phyloP scores from a whole-genome alignment of 1,140 invertebrate genomes.

The Anthonomus grandis region DNA sequence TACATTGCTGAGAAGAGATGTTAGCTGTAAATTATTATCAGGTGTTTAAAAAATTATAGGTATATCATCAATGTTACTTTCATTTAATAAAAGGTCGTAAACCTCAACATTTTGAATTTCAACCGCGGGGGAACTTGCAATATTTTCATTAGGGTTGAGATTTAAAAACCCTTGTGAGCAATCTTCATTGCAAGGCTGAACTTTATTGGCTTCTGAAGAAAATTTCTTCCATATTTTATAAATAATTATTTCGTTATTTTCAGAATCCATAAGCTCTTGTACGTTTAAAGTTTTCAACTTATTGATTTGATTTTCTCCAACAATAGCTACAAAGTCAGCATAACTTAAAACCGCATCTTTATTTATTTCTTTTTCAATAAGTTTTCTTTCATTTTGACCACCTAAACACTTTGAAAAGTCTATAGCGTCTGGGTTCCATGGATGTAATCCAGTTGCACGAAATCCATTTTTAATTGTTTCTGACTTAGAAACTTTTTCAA shows the following conservation, averaged over 20 bases:
- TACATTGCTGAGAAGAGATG: too few relatives aligned
- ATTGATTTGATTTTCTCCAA: constrained; percentile 12
- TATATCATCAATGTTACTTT: too few relatives aligned
- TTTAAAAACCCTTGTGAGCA: too few relatives aligned
- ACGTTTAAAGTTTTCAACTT: constrained; percentile 5
- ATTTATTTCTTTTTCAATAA: neutral
- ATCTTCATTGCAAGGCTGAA: too few relatives aligned
- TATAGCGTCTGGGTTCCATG: constrained; percentile 30
- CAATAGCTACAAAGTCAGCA: constrained; percentile 17
- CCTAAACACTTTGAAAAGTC: constrained; percentile 31
- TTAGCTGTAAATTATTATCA: too few relatives aligned
- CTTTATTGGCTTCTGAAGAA: too few relatives aligned
- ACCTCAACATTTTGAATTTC: too few relatives aligned
- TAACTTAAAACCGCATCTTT: constrained; percentile 4
- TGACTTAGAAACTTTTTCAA: constrained; percentile 13
- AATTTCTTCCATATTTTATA: constrained; percentile 15
- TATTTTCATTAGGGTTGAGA: too few relatives aligned
- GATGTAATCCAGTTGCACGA: constrained; percentile 25
- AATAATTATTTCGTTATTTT: constrained; percentile 7
- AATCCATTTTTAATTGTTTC: constrained; percentile 30
- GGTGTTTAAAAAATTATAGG: too few relatives aligned
- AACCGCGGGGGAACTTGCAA: too few relatives aligned
- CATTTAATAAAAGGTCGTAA: too few relatives aligned
- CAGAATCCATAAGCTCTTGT: constrained; percentile 1
- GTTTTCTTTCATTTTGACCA: constrained; percentile 16